These are phyloP conservation scores for Glaucomys volans DNA, from an alignment of 2,113 vertebrate species.

Conservation along the genomic window DNA sequence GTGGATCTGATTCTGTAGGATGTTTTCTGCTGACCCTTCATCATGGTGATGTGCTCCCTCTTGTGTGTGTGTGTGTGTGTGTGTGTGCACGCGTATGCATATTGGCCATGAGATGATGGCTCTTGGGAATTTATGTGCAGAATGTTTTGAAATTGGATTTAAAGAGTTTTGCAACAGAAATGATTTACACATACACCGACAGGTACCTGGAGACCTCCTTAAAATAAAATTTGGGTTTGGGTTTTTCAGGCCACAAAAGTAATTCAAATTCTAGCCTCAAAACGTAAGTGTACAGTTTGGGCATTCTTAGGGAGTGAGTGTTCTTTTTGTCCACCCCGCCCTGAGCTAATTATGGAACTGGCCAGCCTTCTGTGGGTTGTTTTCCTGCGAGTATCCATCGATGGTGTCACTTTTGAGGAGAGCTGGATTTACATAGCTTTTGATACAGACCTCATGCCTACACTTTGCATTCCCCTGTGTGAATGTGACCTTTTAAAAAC, in stretches of 20 bases:
- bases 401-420: not conserved
- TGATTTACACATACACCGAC: not conserved
- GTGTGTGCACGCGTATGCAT: accelerated
- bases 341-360: not conserved
- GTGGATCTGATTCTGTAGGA: not conserved
- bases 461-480: not conserved
- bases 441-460: not conserved
- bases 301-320: not conserved
- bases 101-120: not conserved
- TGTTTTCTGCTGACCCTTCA: not conserved
- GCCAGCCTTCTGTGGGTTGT: not conserved
- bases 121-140: not conserved
- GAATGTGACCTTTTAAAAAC: not conserved
- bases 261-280: not conserved
- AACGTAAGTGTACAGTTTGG: not conserved
- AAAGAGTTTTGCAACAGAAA: not conserved
- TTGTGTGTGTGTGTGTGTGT: not conserved
- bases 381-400: not conserved
- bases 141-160: not conserved
- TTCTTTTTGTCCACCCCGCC: too few relatives aligned
- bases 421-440: not conserved
- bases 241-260: not conserved
- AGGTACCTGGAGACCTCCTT: not conserved
- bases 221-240: slow-evolving; percentile 25
- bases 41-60: not conserved